Percentiles rank a stretch among this genome's conserved stretches.
Conservation (phyloP, 1,140 invertebrate species). For the Popillia japonica region DNA sequence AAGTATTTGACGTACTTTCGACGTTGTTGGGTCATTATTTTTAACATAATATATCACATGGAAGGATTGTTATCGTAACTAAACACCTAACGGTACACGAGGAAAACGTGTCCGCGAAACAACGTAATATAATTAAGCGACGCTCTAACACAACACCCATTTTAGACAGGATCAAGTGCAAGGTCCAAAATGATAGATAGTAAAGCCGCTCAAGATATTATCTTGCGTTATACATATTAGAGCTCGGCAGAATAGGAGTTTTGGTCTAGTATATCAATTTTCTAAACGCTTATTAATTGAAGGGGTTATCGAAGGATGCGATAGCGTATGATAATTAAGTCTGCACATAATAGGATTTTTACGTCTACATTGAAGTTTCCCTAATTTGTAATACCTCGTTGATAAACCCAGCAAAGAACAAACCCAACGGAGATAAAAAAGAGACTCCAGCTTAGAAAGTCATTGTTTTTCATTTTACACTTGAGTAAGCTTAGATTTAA, state of each 20-base stretch:
- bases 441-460: slow-evolving; percentile 29
- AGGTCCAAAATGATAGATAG: slow-evolving; percentile 13
- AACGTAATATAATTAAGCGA: slow-evolving; percentile 17
- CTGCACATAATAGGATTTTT: neutral
- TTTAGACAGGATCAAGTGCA: slow-evolving; percentile 26
- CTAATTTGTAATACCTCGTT: too few relatives aligned
- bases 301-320: slow-evolving; percentile 9
- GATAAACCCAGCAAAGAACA: too few relatives aligned
- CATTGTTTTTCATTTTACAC: slow-evolving; percentile 31
- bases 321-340: neutral
- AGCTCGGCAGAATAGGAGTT: neutral
- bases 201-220: slow-evolving; percentile 20
- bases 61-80: too few relatives aligned
- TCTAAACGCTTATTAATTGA: slow-evolving; percentile 27
- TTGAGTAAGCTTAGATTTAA: slow-evolving; percentile 22
- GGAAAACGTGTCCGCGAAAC: neutral
- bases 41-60: too few relatives aligned
- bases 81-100: too few relatives aligned
- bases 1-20: neutral
- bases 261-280: slow-evolving; percentile 21
- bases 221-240: neutral
- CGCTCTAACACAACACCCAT: neutral
- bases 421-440: too few relatives aligned
- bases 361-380: too few relatives aligned
- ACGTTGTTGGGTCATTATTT: neutral